These are phyloP conservation scores for Nanger granti DNA, from an alignment of 2,113 vertebrate species.

Conservation along the genomic window DNA sequence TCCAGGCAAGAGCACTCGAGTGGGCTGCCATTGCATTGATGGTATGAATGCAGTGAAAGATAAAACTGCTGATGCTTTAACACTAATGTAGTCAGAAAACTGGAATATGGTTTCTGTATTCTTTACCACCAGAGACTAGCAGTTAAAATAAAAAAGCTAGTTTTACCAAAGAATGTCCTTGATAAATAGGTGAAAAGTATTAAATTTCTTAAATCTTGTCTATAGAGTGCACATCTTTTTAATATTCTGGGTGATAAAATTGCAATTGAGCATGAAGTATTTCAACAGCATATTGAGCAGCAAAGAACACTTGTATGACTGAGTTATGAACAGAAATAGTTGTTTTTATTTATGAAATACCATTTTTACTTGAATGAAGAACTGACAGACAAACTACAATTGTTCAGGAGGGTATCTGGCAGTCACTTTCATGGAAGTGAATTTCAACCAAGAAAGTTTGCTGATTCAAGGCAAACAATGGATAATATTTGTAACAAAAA, in stretches of 20 bases:
- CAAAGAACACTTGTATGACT: background rate
- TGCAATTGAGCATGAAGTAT: constrained; percentile 16
- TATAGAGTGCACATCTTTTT: background rate
- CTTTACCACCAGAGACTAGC: background rate
- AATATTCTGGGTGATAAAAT: constrained; percentile 16
- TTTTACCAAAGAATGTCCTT: background rate
- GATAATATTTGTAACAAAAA: background rate
- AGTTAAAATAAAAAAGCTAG: background rate
- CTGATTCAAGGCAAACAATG: background rate
- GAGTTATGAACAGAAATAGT: background rate
- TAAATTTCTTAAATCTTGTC: background rate
- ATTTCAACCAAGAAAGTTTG: background rate
- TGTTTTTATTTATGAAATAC: constrained; percentile 13
- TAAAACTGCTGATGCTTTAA: background rate
- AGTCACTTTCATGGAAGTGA: background rate
- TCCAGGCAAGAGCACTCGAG: no score
- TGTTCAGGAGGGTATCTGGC: background rate
- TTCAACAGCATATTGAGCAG: background rate
- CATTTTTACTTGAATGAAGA: constrained; percentile 6
- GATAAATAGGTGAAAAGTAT: background rate
- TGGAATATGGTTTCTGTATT: background rate
- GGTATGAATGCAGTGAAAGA: background rate
- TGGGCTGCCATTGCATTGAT: background rate
- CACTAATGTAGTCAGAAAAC: background rate
- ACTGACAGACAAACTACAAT: background rate